These are phyloP conservation scores for Danio jaintianensis DNA, from an alignment of 2,797 vertebrate species.

Conservation along the genomic window DNA sequence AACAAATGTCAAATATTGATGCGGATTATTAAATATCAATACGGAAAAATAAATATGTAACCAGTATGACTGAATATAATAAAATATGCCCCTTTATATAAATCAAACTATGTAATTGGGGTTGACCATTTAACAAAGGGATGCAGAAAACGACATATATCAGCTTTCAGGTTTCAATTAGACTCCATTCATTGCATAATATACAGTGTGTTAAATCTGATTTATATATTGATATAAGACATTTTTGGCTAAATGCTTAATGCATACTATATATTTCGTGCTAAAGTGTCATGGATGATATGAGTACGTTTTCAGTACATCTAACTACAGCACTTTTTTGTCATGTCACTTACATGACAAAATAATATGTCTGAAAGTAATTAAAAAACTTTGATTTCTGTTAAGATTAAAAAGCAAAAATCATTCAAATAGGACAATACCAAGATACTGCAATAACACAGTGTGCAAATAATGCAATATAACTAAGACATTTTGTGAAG, in stretches of 20 bases:
- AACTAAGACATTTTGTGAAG: conserved; percentile 20
- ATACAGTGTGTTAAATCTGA: conserved; percentile 26
- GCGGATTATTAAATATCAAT: conserved; percentile 12
- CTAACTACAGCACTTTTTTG: conserved; percentile 27
- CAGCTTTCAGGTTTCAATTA: not conserved
- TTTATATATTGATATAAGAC: conserved; percentile 29
- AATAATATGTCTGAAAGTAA: conserved; percentile 10
- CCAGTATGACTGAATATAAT: not conserved
- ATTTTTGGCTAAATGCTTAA: conserved; percentile 39
- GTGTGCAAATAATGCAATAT: conserved; percentile 48
- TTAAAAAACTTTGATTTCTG: conserved; percentile 23
- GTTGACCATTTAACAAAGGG: not conserved
- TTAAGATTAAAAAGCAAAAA: conserved; percentile 29
- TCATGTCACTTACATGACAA: conserved; percentile 36
- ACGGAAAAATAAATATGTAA: conserved; percentile 18
- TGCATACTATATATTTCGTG: conserved; percentile 39
- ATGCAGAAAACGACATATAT: not conserved
- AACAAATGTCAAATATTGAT: conserved; percentile 17
- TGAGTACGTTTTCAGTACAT: conserved; percentile 17
- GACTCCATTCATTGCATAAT: conserved; percentile 46
- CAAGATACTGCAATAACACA: conserved; percentile 47
- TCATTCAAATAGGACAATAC: conserved; percentile 18
- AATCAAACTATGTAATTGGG: conserved; percentile 8
- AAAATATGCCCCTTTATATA: conserved; percentile 16
- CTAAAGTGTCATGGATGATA: conserved; percentile 34